A percentile compares a stretch with the other conserved stretches of the same genome.
Evolutionary conservation across 2,888 invertebrate genomes (phyloP).

Genomic region (Helobdella robusta): DNA sequence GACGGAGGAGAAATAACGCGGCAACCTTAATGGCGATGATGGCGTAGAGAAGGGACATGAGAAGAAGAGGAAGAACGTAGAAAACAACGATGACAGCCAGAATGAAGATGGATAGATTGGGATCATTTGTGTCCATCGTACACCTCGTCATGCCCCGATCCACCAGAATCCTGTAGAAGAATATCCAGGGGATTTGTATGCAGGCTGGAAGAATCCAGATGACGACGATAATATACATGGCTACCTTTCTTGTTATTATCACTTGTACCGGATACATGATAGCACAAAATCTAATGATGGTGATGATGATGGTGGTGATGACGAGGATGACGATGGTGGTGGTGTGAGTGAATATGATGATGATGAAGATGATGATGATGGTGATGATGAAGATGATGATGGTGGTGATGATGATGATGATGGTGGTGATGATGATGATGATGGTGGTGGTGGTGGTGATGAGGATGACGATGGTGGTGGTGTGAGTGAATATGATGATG

Average conservation of each 20-base stretch:
- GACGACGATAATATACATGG: slow-evolving; percentile 66
- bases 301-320: too few species aligned
- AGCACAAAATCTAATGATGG: slow-evolving; percentile 28
- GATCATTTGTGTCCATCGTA: slow-evolving; percentile 1
- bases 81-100: slow-evolving; percentile 77
- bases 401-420: too few species aligned
- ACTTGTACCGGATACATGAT: slow-evolving; percentile 28
- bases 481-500: too few species aligned
- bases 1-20: too few species aligned
- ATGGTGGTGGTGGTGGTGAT: too few species aligned
- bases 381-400: slow-evolving; percentile 64
- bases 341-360: too few species aligned
- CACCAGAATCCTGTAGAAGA: slow-evolving; percentile 59
- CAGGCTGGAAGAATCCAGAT: slow-evolving; percentile 80
- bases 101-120: slow-evolving; percentile 57
- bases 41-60: slow-evolving; percentile 82
- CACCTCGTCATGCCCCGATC: slow-evolving; percentile 23
- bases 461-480: too few species aligned
- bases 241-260: slow-evolving; percentile 26
- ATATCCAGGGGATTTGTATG: slow-evolving; percentile 78
- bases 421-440: too few species aligned
- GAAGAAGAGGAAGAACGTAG: slow-evolving; percentile 78
- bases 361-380: slow-evolving; percentile 79
- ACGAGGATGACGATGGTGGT: too few species aligned
- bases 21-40: slow-evolving; percentile 73